Percentiles rank a stretch among this genome's conserved stretches.
phyloP scores from a whole-genome alignment of 2,113 vertebrate species.

The Epinephelus lanceolatus region DNA sequence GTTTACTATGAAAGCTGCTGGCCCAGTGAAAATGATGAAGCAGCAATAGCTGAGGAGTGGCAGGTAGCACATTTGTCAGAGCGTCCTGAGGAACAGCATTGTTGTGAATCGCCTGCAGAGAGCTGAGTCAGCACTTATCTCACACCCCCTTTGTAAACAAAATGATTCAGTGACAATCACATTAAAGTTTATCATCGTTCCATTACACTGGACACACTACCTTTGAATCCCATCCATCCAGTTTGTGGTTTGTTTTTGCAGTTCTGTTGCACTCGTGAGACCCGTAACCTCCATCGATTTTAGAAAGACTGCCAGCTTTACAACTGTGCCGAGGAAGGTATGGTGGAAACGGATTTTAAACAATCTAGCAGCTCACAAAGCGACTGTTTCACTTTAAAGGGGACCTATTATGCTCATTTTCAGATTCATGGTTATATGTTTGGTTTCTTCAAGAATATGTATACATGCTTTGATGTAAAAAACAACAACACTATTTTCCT shows the following conservation, averaged over 20 bases:
- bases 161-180: slow-evolving; percentile 43
- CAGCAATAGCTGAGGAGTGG: slow-evolving; percentile 42
- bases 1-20: slow-evolving; percentile 45
- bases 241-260: slow-evolving; percentile 2
- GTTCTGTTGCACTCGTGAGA: background rate
- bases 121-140: slow-evolving; percentile 50
- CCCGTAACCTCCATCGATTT: background rate
- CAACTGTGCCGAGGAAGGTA: background rate
- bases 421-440: too few relatives aligned
- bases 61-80: slow-evolving; percentile 44
- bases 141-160: slow-evolving; percentile 24
- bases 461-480: too few relatives aligned
- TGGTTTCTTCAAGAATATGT: too few relatives aligned
- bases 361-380: background rate
- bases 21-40: slow-evolving; percentile 37
- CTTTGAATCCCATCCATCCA: slow-evolving; percentile 13
- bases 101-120: slow-evolving; percentile 36
- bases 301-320: background rate
- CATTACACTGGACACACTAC: slow-evolving; percentile 33
- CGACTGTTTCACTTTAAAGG: background rate
- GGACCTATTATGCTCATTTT: too few relatives aligned
- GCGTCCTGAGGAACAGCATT: slow-evolving; percentile 1
- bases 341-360: background rate
- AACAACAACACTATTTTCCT: too few relatives aligned
- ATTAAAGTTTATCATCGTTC: slow-evolving; percentile 32